A percentile compares a stretch with the other conserved stretches of the same genome.
phyloP scores from a whole-genome alignment of 92 coral and sea anemone species.

The Parazoanthus atlanticus region DNA sequence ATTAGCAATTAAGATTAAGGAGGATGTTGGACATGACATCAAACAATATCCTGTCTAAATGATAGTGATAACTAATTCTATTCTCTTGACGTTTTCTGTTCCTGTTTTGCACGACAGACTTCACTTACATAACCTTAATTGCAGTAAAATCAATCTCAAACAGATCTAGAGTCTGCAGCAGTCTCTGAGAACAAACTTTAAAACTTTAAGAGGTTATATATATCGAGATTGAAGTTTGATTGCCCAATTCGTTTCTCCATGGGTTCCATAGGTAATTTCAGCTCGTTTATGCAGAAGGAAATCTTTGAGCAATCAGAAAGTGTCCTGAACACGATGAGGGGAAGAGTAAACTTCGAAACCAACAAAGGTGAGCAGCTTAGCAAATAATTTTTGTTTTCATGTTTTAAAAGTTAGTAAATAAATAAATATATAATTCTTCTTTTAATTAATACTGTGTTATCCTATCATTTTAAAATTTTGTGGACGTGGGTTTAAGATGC shows the following conservation, averaged over 20 bases:
- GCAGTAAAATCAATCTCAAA: not conserved
- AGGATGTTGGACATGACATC: not conserved
- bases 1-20: not conserved
- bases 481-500: too few species aligned
- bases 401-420: too few species aligned
- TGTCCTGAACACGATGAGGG: constrained; percentile 97
- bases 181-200: not conserved
- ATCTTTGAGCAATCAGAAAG: constrained; percentile 99
- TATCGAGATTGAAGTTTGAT: not conserved
- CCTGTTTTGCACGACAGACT: not conserved
- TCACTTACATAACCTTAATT: too few species aligned
- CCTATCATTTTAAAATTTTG: too few species aligned
- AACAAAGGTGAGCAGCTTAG: constrained; percentile 74
- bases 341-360: constrained; percentile 85
- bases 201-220: not conserved
- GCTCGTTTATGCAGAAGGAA: constrained; percentile 98
- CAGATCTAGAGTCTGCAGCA: not conserved
- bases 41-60: not conserved
- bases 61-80: not conserved
- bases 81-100: constrained; percentile 1
- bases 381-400: not conserved
- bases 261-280: constrained; percentile 75
- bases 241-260: not conserved
- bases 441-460: not conserved
- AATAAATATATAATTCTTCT: too few species aligned